Conservation (phyloP, 2,888 invertebrate species). For the Eupithecia dodoneata region DNA sequence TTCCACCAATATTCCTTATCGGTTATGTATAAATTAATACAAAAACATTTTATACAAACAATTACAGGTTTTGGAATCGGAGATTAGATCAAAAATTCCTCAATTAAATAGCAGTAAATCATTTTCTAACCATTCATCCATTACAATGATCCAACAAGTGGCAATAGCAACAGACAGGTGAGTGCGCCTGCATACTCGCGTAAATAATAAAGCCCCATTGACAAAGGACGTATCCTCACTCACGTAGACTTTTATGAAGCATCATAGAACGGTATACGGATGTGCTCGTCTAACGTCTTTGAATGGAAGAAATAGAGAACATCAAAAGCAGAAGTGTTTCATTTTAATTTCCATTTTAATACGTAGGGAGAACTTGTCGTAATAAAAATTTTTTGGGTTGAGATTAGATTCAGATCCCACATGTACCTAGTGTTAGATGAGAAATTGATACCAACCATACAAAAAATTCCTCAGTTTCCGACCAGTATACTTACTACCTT, state of each 20-base stretch:
- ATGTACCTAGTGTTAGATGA: too few relatives aligned
- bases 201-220: constrained; percentile 2
- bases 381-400: not conserved
- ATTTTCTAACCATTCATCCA: not conserved
- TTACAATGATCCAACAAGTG: constrained; percentile 4
- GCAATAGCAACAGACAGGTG: not conserved
- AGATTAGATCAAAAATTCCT: not conserved
- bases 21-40: too few relatives aligned
- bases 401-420: too few relatives aligned
- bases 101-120: not conserved
- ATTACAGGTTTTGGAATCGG: too few relatives aligned
- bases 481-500: too few relatives aligned
- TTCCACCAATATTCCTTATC: too few relatives aligned
- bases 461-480: too few relatives aligned
- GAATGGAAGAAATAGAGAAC: not conserved
- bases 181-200: not conserved
- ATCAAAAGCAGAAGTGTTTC: not conserved
- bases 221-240: not conserved
- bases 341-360: not conserved
- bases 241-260: not conserved
- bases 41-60: too few relatives aligned
- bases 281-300: not conserved
- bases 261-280: not conserved
- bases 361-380: not conserved
- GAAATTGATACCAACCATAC: too few relatives aligned